Percentiles rank a stretch among this genome's conserved stretches.
Evolutionary conservation across 2,113 vertebrate genomes (phyloP).

Genomic region (Sardina pilchardus): DNA sequence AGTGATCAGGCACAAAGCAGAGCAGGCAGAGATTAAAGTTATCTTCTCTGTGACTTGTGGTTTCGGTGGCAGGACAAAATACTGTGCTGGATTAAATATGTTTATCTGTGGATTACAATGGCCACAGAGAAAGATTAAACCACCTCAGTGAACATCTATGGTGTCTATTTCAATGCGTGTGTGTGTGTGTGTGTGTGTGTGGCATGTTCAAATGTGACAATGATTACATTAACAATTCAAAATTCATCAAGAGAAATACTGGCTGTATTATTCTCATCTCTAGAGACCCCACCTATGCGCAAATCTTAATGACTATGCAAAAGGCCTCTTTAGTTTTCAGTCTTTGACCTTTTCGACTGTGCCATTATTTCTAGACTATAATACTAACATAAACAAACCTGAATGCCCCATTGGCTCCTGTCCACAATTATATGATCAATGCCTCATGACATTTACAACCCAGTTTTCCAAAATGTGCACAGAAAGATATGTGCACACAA

Average conservation of each 20-base stretch:
- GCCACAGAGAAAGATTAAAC: slow-evolving; percentile 23
- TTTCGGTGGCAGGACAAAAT: slow-evolving; percentile 15
- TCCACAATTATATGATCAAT: slow-evolving; percentile 29
- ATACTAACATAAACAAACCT: slow-evolving; percentile 23
- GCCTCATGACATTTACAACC: slow-evolving; percentile 28
- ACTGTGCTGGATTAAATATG: slow-evolving; percentile 34
- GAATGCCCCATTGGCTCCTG: slow-evolving; percentile 18
- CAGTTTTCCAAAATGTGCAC: slow-evolving; percentile 27
- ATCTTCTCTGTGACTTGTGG: background rate
- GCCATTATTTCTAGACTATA: background rate
- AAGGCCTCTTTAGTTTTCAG: background rate
- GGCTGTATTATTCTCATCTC: background rate
- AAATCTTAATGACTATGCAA: background rate
- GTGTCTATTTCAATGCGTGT: background rate
- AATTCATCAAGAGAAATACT: background rate
- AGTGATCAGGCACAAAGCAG: background rate
- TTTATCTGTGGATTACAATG: slow-evolving; percentile 40
- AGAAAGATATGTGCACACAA: background rate
- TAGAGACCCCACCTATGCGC: background rate
- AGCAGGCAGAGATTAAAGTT: background rate
- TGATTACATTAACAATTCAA: background rate
- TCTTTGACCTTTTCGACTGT: background rate
- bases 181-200: slow-evolving; percentile 14
- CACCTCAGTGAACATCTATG: background rate
- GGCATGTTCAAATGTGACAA: background rate